These are phyloP conservation scores for Xerus rutilus DNA, from an alignment of 2,797 vertebrate species.

Conservation along the genomic window DNA sequence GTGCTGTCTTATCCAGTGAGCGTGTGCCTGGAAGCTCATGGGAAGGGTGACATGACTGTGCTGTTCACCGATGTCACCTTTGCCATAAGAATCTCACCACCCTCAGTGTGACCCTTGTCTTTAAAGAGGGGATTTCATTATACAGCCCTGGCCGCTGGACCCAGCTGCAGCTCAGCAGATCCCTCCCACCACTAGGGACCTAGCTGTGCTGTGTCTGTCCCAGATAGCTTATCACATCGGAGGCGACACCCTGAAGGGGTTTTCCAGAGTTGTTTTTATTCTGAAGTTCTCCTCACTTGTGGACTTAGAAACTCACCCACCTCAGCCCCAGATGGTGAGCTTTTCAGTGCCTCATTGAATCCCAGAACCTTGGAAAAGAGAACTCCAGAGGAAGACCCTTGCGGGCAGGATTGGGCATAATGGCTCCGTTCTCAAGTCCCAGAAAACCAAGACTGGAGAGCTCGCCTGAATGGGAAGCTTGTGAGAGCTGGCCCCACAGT, in stretches of 20 bases:
- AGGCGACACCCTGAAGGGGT: background rate
- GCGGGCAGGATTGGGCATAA: background rate
- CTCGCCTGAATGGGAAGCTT: background rate
- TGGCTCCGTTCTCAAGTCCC: background rate
- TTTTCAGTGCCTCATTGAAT: rapidly evolving
- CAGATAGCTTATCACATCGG: background rate
- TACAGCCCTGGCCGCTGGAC: background rate
- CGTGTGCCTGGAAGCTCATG: background rate
- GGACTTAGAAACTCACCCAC: background rate
- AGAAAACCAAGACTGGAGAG: background rate
- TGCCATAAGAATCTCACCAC: background rate
- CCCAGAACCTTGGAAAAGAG: background rate
- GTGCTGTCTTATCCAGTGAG: background rate
- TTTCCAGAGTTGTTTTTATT: background rate
- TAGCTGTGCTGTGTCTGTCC: background rate
- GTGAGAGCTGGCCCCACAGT: background rate
- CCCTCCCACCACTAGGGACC: background rate
- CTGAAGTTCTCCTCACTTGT: background rate
- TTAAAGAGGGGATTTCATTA: background rate
- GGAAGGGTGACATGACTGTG: background rate
- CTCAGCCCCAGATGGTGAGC: background rate
- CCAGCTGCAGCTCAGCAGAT: background rate
- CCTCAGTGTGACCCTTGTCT: background rate
- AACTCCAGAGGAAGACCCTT: background rate
- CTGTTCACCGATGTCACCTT: too few species aligned